Evolutionary conservation across 1,140 invertebrate genomes (phyloP), one percentile per base, ranked within the genome.

Genomic region (Gerris buenoi): DNA sequence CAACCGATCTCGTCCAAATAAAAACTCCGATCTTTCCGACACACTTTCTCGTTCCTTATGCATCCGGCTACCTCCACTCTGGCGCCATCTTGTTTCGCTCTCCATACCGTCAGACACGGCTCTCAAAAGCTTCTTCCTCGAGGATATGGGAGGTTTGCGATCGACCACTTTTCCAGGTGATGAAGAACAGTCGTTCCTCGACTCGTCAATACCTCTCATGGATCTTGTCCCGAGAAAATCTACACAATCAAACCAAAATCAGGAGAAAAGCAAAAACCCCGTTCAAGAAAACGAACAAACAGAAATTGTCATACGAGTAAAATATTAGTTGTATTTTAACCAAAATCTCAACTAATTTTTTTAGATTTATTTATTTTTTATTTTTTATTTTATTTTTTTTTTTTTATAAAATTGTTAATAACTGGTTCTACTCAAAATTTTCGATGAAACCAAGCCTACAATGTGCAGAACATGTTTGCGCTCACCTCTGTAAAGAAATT

Each of bases 241-340:
- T 64, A 65, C 15, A 64, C 56, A 18, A 64, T 65, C 26, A 65
- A 68, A 28, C 67, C 67, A 65, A 61, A 28, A 25, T 25, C 15
- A n/a, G n/a, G n/a, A n/a, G n/a, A n/a, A 59, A 23, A 59, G 22
- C 25, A 59, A 59, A 59, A 15, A n/a, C 3, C 5, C 26, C 22
- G 22, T 59, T n/a, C n/a, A 65, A 65, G 26, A 26, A n/a, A 29
- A 23, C 33, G n/a, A 3, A 63, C n/a, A 25, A 56, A 56, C 46
- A n/a, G 18, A 15, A 22, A 25, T 63, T 15, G n/a, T n/a, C n/a
- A n/a, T n/a, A n/a, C n/a, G n/a, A n/a, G n/a, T n/a, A n/a, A n/a
- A n/a, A n/a, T n/a, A n/a, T n/a, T n/a, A n/a, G n/a, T n/a, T n/a
- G n/a, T n/a, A n/a, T n/a, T n/a, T n/a, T n/a, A n/a, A n/a, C n/a